Conservation (phyloP, 1,140 invertebrate genomes). For the Epicauta chinensis region DNA sequence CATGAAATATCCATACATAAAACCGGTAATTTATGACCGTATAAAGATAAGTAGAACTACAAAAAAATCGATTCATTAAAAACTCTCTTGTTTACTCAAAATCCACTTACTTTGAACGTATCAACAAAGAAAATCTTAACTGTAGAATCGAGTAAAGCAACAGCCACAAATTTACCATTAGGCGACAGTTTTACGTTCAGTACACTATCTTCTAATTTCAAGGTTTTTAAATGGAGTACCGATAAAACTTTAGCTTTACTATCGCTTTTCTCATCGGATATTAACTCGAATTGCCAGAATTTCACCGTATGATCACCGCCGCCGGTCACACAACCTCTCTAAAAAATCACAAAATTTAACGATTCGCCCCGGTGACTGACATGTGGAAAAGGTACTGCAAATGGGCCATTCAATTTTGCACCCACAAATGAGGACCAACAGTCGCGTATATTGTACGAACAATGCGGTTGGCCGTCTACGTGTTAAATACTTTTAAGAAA, state of each 20-base stretch:
- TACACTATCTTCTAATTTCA: slow-evolving; percentile 83
- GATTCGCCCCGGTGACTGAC: too few species aligned
- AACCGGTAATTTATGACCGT: slow-evolving; percentile 95
- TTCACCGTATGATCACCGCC: slow-evolving; percentile 86
- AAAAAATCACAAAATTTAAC: slow-evolving; percentile 27
- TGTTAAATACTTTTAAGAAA: too few species aligned
- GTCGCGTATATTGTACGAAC: too few species aligned
- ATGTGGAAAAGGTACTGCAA: too few species aligned
- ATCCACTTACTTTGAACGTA: slow-evolving; percentile 71
- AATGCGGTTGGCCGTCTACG: too few species aligned
- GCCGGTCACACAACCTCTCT: slow-evolving; percentile 77
- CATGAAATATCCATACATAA: slow-evolving; percentile 90
- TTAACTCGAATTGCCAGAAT: slow-evolving; percentile 90
- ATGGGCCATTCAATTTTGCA: too few species aligned
- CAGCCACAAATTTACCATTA: slow-evolving; percentile 83
- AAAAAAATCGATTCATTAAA: slow-evolving; percentile 37
- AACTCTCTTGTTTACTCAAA: neutral
- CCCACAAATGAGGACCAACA: too few species aligned
- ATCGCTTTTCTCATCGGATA: slow-evolving; percentile 55
- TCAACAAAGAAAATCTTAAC: slow-evolving; percentile 95
- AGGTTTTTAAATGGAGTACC: slow-evolving; percentile 68
- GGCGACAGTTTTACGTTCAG: slow-evolving; percentile 77
- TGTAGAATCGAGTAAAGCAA: slow-evolving; percentile 85
- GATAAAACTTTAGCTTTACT: slow-evolving; percentile 66
- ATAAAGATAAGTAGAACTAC: slow-evolving; percentile 90